A percentile compares a stretch with the other conserved stretches of the same genome.
phyloP scores from a whole-genome alignment of 2,888 invertebrate species.

The Ormyrus thymus region DNA sequence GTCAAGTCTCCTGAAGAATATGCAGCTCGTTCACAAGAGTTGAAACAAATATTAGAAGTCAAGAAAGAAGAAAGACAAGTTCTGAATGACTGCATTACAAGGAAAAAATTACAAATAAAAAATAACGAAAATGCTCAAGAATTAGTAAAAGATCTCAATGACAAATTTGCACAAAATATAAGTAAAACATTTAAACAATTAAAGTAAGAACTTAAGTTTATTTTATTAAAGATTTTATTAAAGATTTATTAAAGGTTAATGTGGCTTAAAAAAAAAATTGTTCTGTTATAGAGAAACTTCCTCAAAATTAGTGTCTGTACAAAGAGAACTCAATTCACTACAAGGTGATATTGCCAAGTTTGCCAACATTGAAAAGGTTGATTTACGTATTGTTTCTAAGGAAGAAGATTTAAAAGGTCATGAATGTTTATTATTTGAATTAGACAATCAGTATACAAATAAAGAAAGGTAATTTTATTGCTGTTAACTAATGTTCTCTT shows the following conservation, averaged over 20 bases:
- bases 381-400: slow-evolving; percentile 28
- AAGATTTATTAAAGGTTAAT: slow-evolving; percentile 12
- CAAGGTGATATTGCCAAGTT: slow-evolving; percentile 47
- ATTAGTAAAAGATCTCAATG: slow-evolving; percentile 57
- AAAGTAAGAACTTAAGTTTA: slow-evolving; percentile 51
- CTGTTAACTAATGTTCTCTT: slow-evolving; percentile 9
- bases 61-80: slow-evolving; percentile 57
- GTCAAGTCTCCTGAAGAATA: slow-evolving; percentile 61
- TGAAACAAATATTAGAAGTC: slow-evolving; percentile 54
- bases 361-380: slow-evolving; percentile 33
- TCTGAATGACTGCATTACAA: slow-evolving; percentile 55
- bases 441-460: slow-evolving; percentile 44
- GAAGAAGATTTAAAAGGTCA: slow-evolving; percentile 39
- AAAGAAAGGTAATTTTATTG: slow-evolving; percentile 41
- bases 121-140: slow-evolving; percentile 57
- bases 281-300: slow-evolving; percentile 51
- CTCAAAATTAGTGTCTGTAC: slow-evolving; percentile 43
- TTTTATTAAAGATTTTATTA: not conserved
- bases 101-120: slow-evolving; percentile 59
- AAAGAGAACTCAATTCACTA: slow-evolving; percentile 45
- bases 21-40: slow-evolving; percentile 54
- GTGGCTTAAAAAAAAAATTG: not conserved
- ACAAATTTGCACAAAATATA: slow-evolving; percentile 54
- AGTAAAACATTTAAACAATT: slow-evolving; percentile 53
- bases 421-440: slow-evolving; percentile 46